Percentiles rank a stretch among this genome's conserved stretches.
These are phyloP conservation scores for Cryptops parisi DNA, from an alignment of 2,888 invertebrate species.

Conservation along the genomic window DNA sequence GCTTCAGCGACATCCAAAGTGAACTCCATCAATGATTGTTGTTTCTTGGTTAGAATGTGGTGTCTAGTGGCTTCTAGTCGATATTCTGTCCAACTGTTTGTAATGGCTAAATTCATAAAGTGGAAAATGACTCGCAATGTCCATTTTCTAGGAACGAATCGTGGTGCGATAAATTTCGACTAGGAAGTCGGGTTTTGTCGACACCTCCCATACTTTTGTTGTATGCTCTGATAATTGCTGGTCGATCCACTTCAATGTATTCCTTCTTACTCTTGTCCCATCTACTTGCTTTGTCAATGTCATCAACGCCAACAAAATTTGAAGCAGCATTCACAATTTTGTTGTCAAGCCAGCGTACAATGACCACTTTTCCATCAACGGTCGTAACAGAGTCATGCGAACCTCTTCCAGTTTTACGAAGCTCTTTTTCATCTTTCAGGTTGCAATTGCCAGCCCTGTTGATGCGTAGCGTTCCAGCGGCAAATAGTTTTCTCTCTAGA, in stretches of 20 bases:
- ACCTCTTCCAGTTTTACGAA: background rate
- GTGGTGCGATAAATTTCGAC: slow-evolving; percentile 18
- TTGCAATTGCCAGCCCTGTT: background rate
- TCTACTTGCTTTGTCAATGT: slow-evolving; percentile 20
- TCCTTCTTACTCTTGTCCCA: slow-evolving; percentile 21
- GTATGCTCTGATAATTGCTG: slow-evolving; percentile 22
- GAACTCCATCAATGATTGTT: background rate
- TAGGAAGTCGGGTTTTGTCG: slow-evolving; percentile 20
- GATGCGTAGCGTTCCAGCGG: background rate
- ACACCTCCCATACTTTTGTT: slow-evolving; percentile 25
- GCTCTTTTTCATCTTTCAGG: background rate
- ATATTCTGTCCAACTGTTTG: slow-evolving; percentile 23
- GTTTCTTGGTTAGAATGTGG: background rate
- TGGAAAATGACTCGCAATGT: slow-evolving; percentile 17
- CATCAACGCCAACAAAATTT: slow-evolving; percentile 23
- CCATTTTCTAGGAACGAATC: slow-evolving; percentile 20
- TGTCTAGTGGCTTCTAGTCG: slow-evolving; percentile 2
- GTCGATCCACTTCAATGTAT: slow-evolving; percentile 21
- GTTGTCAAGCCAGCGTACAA: slow-evolving; percentile 24
- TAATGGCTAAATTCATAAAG: slow-evolving; percentile 20
- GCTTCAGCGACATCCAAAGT: background rate
- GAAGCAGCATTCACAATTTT: slow-evolving; percentile 23
- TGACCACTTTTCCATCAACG: too few relatives aligned
- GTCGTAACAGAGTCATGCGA: slow-evolving; percentile 12
- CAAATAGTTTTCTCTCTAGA: background rate